Evolutionary conservation across 2,888 invertebrate species (phyloP).

Genomic region (Aspidiotus rigidus): DNA sequence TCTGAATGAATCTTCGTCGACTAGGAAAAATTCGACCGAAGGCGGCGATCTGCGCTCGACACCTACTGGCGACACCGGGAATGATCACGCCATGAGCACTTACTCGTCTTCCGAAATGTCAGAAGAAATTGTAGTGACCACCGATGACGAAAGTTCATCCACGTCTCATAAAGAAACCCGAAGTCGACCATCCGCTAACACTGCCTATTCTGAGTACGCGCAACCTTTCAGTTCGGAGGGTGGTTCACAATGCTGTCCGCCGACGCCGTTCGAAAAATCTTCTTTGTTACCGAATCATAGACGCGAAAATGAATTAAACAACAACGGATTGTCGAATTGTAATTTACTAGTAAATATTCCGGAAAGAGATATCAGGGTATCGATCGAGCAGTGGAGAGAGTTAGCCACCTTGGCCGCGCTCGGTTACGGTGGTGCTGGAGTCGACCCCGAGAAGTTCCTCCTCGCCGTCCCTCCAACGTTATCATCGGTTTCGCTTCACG

Average conservation of each 20-base stretch:
- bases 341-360: slow-evolving; percentile 7
- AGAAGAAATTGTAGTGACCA: slow-evolving; percentile 75
- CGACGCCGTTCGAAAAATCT: not conserved
- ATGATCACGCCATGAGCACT: slow-evolving; percentile 37
- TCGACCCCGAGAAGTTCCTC: slow-evolving; percentile 9
- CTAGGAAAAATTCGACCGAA: slow-evolving; percentile 38
- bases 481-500: not conserved
- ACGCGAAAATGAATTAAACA: not conserved
- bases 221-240: not conserved
- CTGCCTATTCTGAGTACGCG: not conserved
- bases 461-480: not conserved
- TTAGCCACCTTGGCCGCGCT: slow-evolving; percentile 4
- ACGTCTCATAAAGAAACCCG: not conserved
- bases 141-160: slow-evolving; percentile 49
- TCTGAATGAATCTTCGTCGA: not conserved
- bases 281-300: not conserved
- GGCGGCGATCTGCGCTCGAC: slow-evolving; percentile 42
- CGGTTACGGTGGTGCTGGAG: not conserved
- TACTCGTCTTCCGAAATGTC: slow-evolving; percentile 39
- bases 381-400: slow-evolving; percentile 6
- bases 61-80: slow-evolving; percentile 43
- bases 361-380: not conserved
- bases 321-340: slow-evolving; percentile 5
- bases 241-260: not conserved
- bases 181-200: not conserved